Base-by-base conservation (phyloP, 2,888 invertebrate species). In the Danaus chrysippus region DNA sequence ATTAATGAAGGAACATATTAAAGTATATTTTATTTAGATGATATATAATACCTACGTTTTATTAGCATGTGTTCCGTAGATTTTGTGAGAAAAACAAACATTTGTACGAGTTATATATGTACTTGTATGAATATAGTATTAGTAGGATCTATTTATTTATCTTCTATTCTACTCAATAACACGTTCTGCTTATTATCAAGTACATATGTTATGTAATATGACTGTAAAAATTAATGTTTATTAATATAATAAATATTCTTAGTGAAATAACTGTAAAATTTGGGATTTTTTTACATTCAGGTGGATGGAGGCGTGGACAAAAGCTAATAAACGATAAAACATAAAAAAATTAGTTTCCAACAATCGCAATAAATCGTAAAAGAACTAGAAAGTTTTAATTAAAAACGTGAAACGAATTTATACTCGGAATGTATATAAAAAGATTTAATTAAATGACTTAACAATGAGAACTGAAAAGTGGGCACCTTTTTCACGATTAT, bases 381-480 rank as follows among this genome's bases (percentile, higher is more conserved):
- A 62, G 63, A 66, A 67, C 66, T 64, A 67, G 59, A 58, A 67
- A 67, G 62, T 61, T 66, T 69, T 70, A 69, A 67, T 70, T 67
- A 68, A 66, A 69, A 70, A 67, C 67, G 66, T 67, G 66, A 61
- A 66, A 61, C 61, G 61, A 63, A 68, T 70, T 65, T 65, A 54
- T 55, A 58, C 53, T 49, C 59, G 58, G 62, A 64, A 44, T 49
- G 58, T 54, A 60, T 60, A 58, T 67, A 62, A 64, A 64, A 67
- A 60, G 62, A 49, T 58, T 62, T 64, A 67, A 67, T 67, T 64
- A 67, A 67, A 58, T 34, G 63, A 56, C 58, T 63, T 17, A 56
- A 44, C 49, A 49, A 49, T 17, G 17, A 17, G 49, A 17, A 49
- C 17, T 49, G 49, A 17, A 49, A 49, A 49, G 49, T 15, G 17